A percentile compares a stretch with the other conserved stretches of the same genome.
These are phyloP conservation scores for Marronus borbonicus DNA, from an alignment of 2,888 invertebrate genomes.

Conservation along the genomic window DNA sequence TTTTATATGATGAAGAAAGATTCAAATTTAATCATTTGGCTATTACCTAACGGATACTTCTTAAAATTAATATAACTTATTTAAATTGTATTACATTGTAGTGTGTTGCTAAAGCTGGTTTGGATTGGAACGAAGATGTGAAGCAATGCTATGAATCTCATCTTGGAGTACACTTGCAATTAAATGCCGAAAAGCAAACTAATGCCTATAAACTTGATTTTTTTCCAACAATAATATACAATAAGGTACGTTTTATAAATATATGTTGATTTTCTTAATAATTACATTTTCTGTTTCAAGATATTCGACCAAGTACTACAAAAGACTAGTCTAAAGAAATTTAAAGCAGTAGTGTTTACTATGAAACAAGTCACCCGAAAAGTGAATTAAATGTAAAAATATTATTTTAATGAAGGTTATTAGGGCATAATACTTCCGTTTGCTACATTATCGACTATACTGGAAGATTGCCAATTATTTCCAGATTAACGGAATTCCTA, in stretches of 20 bases:
- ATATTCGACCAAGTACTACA: conserved; percentile 46
- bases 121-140: conserved; percentile 65
- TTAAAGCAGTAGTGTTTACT: conserved; percentile 42
- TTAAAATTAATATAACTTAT: background rate
- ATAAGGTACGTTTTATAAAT: conserved; percentile 66
- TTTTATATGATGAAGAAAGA: too few relatives aligned
- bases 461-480: too few relatives aligned
- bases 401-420: too few relatives aligned
- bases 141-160: conserved; percentile 67
- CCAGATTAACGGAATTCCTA: too few relatives aligned
- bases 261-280: conserved; percentile 22
- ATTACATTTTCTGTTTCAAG: too few relatives aligned
- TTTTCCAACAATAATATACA: conserved; percentile 72
- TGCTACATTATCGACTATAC: too few relatives aligned
- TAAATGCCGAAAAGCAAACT: conserved; percentile 72
- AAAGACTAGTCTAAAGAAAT: conserved; percentile 43
- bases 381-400: background rate
- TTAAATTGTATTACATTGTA: conserved; percentile 59
- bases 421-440: too few relatives aligned
- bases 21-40: too few relatives aligned
- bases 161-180: conserved; percentile 70
- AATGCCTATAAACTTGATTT: conserved; percentile 69
- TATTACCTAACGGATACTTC: background rate
- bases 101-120: conserved; percentile 69
- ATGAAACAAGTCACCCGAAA: background rate